A percentile compares a stretch with the other conserved stretches of the same genome.
Evolutionary conservation across 2,888 invertebrate genomes (phyloP).

Genomic region (Erebia palarica): DNA sequence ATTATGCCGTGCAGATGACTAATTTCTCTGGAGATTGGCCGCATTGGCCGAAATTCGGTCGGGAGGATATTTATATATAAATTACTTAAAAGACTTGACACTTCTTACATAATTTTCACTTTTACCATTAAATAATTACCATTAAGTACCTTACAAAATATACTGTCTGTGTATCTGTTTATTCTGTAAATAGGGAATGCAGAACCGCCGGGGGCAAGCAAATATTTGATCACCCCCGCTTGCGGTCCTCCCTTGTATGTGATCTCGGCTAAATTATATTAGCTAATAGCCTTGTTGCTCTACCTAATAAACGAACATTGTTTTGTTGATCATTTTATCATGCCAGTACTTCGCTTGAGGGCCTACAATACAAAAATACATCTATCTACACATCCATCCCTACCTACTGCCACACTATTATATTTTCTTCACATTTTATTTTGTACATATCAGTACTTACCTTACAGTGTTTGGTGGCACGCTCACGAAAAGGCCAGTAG

Average conservation of each 20-base stretch:
- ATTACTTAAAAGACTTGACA: not conserved
- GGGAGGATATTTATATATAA: too few relatives aligned
- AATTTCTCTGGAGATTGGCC: too few relatives aligned
- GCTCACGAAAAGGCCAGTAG: too few relatives aligned
- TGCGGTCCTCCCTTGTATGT: slow-evolving; percentile 37
- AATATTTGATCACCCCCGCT: slow-evolving; percentile 47
- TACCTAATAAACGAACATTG: slow-evolving; percentile 28
- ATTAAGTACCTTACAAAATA: slow-evolving; percentile 25
- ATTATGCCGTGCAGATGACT: too few relatives aligned
- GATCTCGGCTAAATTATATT: slow-evolving; percentile 45
- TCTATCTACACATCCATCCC: too few relatives aligned
- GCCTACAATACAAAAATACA: too few relatives aligned
- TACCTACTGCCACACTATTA: too few relatives aligned
- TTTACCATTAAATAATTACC: slow-evolving; percentile 26
- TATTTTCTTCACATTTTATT: too few relatives aligned
- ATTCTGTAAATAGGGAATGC: slow-evolving; percentile 37
- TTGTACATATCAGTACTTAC: too few relatives aligned
- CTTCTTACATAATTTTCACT: not conserved
- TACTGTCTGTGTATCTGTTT: slow-evolving; percentile 32
- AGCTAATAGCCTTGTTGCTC: slow-evolving; percentile 41
- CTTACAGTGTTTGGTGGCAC: too few relatives aligned
- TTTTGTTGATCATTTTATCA: slow-evolving; percentile 16
- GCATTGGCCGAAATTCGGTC: too few relatives aligned
- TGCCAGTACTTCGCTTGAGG: not conserved
- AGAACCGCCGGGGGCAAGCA: slow-evolving; percentile 39